A percentile compares a stretch with the other conserved stretches of the same genome.
Conservation (phyloP, 1,140 invertebrate species). For the Aphelinus certus region DNA sequence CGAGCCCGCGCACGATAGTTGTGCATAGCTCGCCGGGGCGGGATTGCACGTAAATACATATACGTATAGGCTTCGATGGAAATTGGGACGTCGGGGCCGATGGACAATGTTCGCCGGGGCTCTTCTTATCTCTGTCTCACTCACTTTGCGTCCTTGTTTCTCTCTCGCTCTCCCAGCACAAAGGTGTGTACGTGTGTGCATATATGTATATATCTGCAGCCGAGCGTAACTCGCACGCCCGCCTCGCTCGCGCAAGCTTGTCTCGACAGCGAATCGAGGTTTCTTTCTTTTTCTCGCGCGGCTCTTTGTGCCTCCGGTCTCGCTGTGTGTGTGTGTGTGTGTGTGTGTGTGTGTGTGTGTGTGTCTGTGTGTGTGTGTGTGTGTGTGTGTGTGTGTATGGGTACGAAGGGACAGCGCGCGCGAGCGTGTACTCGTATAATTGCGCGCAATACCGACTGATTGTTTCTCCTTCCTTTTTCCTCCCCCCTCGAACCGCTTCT, state of each 20-base stretch:
- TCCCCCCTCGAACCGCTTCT: neutral
- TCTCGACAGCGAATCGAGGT: constrained; percentile 33
- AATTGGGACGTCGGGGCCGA: no score
- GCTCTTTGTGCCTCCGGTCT: no score
- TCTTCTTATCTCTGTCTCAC: neutral
- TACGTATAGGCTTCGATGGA: no score
- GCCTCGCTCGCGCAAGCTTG: neutral
- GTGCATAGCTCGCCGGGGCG: no score
- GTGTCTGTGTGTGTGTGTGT: no score
- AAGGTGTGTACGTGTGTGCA: constrained; percentile 41
- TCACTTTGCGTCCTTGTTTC: neutral
- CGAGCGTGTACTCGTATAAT: constrained; percentile 1
- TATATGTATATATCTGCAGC: constrained; percentile 22
- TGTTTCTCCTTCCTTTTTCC: constrained; percentile 26
- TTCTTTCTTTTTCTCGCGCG: constrained; percentile 3
- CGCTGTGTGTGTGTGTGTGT: no score
- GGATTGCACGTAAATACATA: no score
- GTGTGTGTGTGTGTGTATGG: neutral
- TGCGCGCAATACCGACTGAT: constrained; percentile 23
- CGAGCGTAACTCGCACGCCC: constrained; percentile 43
- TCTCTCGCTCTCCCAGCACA: constrained; percentile 3
- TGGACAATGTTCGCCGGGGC: no score
- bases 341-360: no score
- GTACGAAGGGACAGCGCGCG: neutral
- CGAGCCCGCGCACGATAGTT: no score